phyloP scores from a whole-genome alignment of 2,797 vertebrate genomes.

The Crypturellus tataupa region DNA sequence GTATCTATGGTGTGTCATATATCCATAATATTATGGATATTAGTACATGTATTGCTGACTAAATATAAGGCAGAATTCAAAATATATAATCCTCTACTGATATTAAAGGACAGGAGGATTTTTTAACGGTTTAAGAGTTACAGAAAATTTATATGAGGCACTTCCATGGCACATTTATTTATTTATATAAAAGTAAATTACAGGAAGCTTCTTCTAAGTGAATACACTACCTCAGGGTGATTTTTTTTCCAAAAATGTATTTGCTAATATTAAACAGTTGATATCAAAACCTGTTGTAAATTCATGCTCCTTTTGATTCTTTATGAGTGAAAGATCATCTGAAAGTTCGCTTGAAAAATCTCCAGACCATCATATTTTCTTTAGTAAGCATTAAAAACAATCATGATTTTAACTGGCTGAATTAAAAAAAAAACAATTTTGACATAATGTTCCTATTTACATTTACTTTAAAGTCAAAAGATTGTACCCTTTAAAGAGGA shows the following conservation, averaged over 20 bases:
- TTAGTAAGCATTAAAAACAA: background rate
- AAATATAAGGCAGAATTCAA: background rate
- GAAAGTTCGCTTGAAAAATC: background rate
- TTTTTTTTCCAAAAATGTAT: background rate
- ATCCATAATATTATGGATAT: background rate
- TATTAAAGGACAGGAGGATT: background rate
- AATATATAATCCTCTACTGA: background rate
- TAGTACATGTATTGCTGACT: background rate
- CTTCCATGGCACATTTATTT: background rate
- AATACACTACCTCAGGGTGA: background rate
- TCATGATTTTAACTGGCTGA: background rate
- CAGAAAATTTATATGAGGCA: background rate
- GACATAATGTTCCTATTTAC: background rate
- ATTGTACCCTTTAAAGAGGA: background rate
- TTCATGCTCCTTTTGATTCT: background rate
- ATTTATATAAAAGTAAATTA: background rate
- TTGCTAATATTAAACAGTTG: background rate
- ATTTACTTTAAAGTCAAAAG: background rate
- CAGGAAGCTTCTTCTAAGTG: background rate
- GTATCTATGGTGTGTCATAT: no score
- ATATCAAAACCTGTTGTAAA: background rate
- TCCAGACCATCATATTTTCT: background rate
- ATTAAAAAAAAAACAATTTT: background rate
- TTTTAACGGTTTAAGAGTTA: background rate
- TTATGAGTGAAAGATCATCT: background rate